Conservation (phyloP, 2,888 invertebrate species). For the Hesperia comma region DNA sequence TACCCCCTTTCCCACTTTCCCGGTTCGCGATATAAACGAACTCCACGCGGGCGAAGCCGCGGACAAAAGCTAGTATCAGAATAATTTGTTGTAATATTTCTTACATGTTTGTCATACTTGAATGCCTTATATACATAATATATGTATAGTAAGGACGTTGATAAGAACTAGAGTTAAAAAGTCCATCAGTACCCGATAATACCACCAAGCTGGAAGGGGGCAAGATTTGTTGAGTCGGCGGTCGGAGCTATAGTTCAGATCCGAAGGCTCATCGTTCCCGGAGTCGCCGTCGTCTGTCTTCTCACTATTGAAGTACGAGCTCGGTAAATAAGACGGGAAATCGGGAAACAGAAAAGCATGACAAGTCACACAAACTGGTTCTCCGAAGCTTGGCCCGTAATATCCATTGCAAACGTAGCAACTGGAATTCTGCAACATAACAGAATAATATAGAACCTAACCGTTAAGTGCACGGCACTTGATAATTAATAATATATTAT, state of each 20-base stretch:
- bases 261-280: slow-evolving; percentile 96
- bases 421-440: slow-evolving; percentile 83
- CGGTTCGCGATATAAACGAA: too few relatives aligned
- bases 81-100: too few relatives aligned
- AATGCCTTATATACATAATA: too few relatives aligned
- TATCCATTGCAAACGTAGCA: slow-evolving; percentile 96
- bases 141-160: too few relatives aligned
- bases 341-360: slow-evolving; percentile 96
- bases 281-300: slow-evolving; percentile 95
- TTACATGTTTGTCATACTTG: too few relatives aligned
- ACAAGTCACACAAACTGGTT: slow-evolving; percentile 95
- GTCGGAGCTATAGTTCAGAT: slow-evolving; percentile 84
- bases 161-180: not conserved
- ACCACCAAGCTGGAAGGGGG: slow-evolving; percentile 69
- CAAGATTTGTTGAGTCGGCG: slow-evolving; percentile 70
- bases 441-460: not conserved
- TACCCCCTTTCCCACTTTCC: too few relatives aligned
- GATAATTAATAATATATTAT: too few relatives aligned
- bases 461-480: too few relatives aligned
- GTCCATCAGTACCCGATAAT: slow-evolving; percentile 62
- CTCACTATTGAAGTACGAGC: slow-evolving; percentile 78
- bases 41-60: too few relatives aligned
- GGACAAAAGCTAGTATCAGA: too few relatives aligned
- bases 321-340: slow-evolving; percentile 83
- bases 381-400: slow-evolving; percentile 95